These are phyloP conservation scores for Bradypus variegatus DNA, from an alignment of 2,797 vertebrate genomes.

Conservation along the genomic window DNA sequence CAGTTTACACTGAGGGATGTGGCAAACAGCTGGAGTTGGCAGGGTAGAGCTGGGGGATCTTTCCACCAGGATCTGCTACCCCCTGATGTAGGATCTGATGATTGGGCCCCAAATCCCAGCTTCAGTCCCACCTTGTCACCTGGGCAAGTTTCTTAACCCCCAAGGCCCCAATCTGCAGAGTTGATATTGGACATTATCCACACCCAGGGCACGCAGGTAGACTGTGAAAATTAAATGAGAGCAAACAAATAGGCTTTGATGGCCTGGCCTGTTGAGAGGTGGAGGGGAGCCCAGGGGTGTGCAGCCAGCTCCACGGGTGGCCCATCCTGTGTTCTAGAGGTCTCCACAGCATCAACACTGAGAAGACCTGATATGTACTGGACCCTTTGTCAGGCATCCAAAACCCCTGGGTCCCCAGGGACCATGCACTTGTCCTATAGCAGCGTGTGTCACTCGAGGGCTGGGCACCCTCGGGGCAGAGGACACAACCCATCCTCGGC, in stretches of 20 bases:
- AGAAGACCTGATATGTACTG: not conserved
- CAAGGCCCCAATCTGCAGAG: not conserved
- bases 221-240: not conserved
- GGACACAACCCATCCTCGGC: not conserved
- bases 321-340: not conserved
- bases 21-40: constrained; percentile 72
- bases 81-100: not conserved
- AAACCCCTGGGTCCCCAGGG: accelerated
- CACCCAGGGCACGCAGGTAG: too few relatives aligned
- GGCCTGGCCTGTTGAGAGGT: not conserved
- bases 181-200: too few relatives aligned
- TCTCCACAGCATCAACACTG: not conserved
- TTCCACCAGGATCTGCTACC: not conserved
- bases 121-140: accelerated
- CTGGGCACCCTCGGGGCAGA: not conserved
- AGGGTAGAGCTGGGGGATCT: accelerated
- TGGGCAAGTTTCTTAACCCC: not conserved
- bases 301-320: accelerated
- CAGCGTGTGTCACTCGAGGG: accelerated
- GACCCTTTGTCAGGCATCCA: not conserved
- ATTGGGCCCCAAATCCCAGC: not conserved
- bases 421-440: accelerated
- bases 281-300: not conserved
- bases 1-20: constrained; percentile 96
- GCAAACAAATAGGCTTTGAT: not conserved